phyloP scores from a whole-genome alignment of 2,113 vertebrate species.

The Leptodactylus fuscus region DNA sequence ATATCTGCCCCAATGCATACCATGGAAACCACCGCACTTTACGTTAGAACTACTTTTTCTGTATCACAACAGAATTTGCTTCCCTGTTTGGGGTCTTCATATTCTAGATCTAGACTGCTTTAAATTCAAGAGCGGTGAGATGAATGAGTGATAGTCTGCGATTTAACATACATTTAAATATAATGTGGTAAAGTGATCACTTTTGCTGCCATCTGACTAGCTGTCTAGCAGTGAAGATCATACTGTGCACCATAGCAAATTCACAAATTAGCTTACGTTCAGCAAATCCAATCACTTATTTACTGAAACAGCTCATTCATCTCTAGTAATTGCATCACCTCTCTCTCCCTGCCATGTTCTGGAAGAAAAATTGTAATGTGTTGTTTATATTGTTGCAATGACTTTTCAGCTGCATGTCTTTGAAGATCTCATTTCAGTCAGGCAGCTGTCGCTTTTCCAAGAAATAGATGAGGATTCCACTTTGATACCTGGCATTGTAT shows the following conservation, averaged over 20 bases:
- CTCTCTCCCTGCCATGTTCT: no score
- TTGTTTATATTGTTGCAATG: slow-evolving; percentile 26
- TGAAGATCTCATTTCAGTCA: neutral
- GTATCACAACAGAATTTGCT: no score
- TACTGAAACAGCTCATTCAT: slow-evolving; percentile 31
- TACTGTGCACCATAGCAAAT: slow-evolving; percentile 13
- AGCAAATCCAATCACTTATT: slow-evolving; percentile 31
- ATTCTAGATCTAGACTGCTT: neutral
- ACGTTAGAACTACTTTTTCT: no score
- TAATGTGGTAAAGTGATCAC: slow-evolving; percentile 17
- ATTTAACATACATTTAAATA: slow-evolving; percentile 10
- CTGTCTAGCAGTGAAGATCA: slow-evolving; percentile 1
- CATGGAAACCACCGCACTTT: no score
- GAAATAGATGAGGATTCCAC: neutral
- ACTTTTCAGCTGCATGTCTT: slow-evolving; percentile 14
- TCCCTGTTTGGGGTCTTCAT: neutral
- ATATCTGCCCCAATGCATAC: no score
- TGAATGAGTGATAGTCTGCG: neutral
- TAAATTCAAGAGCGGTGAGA: neutral
- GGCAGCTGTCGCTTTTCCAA: neutral
- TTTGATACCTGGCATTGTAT: neutral
- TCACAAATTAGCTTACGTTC: slow-evolving; percentile 8
- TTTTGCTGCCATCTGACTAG: neutral
- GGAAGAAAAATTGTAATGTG: slow-evolving; percentile 26
- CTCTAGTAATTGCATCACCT: slow-evolving; percentile 25